Evolutionary conservation across 23 tunicate genomes (phyloP).

Genomic region (Phallusia fumigata): DNA sequence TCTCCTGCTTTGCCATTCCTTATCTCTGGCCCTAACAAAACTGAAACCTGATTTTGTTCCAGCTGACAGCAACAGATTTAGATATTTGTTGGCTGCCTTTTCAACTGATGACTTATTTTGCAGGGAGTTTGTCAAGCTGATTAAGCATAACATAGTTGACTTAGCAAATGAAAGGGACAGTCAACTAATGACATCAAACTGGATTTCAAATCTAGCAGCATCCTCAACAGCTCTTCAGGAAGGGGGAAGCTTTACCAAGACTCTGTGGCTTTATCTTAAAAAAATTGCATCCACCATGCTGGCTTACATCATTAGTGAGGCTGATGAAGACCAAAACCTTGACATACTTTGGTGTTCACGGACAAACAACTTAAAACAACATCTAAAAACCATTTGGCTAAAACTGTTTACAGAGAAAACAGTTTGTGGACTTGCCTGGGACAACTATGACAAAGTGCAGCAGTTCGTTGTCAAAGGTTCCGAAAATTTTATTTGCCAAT

Average conservation of each 20-base stretch:
- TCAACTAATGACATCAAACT: not conserved
- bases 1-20: not conserved
- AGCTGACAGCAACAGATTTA: not conserved
- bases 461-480: slow-evolving; percentile 24
- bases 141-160: not conserved
- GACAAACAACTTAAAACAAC: not conserved
- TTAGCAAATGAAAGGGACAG: not conserved
- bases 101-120: not conserved
- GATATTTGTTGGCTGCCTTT: not conserved
- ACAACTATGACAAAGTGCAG: slow-evolving; percentile 13
- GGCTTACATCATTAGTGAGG: slow-evolving; percentile 41
- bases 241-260: slow-evolving; percentile 66
- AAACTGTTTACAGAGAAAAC: slow-evolving; percentile 4
- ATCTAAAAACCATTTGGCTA: not conserved
- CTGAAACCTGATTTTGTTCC: not conserved
- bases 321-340: slow-evolving; percentile 59
- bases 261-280: slow-evolving; percentile 58
- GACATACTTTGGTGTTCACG: slow-evolving; percentile 18
- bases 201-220: slow-evolving; percentile 50
- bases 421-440: slow-evolving; percentile 2
- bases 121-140: not conserved
- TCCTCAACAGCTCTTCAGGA: slow-evolving; percentile 36
- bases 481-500: slow-evolving; percentile 14
- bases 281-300: slow-evolving; percentile 16
- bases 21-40: not conserved